Percentiles rank a stretch among this genome's conserved stretches.
Evolutionary conservation across 2,888 invertebrate species (phyloP).

Genomic region (Cheilosia scutellata): DNA sequence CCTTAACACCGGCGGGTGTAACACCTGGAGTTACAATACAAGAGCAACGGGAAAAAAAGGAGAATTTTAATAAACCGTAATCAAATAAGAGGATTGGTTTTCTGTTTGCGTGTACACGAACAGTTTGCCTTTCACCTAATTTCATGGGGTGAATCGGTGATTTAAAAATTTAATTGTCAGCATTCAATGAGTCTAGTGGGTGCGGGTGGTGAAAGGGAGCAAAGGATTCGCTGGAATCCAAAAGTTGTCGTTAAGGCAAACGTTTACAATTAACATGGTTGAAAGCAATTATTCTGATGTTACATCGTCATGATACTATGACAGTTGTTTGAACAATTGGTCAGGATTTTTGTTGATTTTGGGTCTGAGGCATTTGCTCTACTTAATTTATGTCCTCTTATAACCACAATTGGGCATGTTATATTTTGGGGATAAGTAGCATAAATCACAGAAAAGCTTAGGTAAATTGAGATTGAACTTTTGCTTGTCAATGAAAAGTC

Average conservation of each 20-base stretch:
- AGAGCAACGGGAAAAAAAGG: conserved; percentile 10
- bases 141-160: conserved; percentile 55
- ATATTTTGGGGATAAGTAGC: background rate
- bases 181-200: background rate
- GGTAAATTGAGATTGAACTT: too few species aligned
- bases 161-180: conserved; percentile 66
- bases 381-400: background rate
- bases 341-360: conserved; percentile 12
- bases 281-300: conserved; percentile 45
- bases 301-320: conserved; percentile 37
- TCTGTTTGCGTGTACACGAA: conserved; percentile 62
- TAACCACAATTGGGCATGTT: background rate
- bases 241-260: conserved; percentile 54
- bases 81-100: conserved; percentile 64
- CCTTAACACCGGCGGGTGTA: conserved; percentile 60
- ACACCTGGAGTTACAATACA: conserved; percentile 42
- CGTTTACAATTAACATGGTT: conserved; percentile 57
- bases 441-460: background rate
- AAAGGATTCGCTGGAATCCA: conserved; percentile 46
- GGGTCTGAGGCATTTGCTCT: background rate
- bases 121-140: conserved; percentile 57
- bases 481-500: background rate
- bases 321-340: conserved; percentile 63
- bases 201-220: background rate
- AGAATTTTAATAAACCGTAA: conserved; percentile 63